Evolutionary conservation across 2,888 invertebrate genomes (phyloP).

Genomic region (Brassicogethes aeneus): DNA sequence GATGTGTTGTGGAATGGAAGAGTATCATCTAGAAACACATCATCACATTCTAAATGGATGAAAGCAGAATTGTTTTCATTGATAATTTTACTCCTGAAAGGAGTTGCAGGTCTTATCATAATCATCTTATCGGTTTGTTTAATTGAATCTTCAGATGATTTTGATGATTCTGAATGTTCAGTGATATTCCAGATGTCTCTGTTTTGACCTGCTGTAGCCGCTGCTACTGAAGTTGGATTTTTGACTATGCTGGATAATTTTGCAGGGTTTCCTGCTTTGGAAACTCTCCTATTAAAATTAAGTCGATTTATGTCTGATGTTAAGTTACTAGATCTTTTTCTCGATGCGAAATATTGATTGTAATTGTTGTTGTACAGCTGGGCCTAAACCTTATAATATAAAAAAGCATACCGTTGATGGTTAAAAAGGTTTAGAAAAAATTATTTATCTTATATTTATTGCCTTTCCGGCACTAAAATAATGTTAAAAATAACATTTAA

Average conservation of each 20-base stretch:
- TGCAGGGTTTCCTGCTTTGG: constrained; percentile 2
- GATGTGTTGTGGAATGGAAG: constrained; percentile 18
- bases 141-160: constrained; percentile 26
- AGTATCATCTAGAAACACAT: constrained; percentile 30
- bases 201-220: constrained; percentile 33
- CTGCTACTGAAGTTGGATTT: constrained; percentile 39
- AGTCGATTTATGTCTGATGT: background rate
- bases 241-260: constrained; percentile 23
- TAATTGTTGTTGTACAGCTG: constrained; percentile 2
- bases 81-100: constrained; percentile 15
- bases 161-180: constrained; percentile 41
- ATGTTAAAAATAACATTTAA: too few relatives aligned
- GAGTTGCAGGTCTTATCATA: constrained; percentile 23
- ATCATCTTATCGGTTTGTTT: constrained; percentile 16
- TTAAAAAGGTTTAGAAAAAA: too few relatives aligned
- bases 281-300: too few relatives aligned
- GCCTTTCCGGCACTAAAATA: too few relatives aligned
- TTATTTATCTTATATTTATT: too few relatives aligned
- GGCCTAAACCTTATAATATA: too few relatives aligned
- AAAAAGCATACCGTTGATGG: too few relatives aligned
- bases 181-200: constrained; percentile 46
- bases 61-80: constrained; percentile 16
- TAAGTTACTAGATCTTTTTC: background rate
- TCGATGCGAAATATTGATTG: constrained; percentile 3
- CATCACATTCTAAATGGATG: constrained; percentile 24